phyloP scores from a whole-genome alignment of 2,113 vertebrate genomes.

The Myotis lucifugus region DNA sequence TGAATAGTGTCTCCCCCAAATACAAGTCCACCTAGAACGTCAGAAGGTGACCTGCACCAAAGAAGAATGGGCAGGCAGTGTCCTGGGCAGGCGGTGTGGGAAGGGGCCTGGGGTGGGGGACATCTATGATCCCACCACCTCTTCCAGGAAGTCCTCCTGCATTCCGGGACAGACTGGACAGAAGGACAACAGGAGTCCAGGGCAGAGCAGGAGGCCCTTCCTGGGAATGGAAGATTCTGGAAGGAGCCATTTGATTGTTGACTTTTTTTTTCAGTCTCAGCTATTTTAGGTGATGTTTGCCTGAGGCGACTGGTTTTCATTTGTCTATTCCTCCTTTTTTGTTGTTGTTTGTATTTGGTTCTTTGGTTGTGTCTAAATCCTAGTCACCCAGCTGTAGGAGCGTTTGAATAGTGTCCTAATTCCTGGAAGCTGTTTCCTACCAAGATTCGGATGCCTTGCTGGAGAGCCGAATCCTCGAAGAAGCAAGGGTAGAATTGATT shows the following conservation, averaged over 20 bases:
- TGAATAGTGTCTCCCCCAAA: background rate
- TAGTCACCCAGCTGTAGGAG: background rate
- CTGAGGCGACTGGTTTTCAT: background rate
- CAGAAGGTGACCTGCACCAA: background rate
- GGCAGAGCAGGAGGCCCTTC: background rate
- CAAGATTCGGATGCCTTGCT: constrained; percentile 46
- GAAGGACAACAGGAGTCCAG: background rate
- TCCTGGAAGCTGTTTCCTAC: constrained; percentile 75
- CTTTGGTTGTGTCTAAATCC: background rate
- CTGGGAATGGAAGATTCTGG: background rate
- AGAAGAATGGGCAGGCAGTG: no score
- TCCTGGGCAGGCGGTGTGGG: rapidly evolving
- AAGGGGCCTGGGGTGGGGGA: rapidly evolving
- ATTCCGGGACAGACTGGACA: background rate
- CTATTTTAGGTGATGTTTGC: constrained; percentile 9
- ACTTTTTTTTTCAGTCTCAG: background rate
- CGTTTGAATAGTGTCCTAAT: constrained; percentile 7
- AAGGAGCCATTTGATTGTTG: background rate
- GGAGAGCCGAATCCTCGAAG: constrained; percentile 71
- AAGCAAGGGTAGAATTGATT: constrained; percentile 75
- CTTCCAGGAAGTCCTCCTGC: background rate
- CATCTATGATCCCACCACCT: no score
- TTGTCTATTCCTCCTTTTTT: background rate
- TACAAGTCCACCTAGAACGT: background rate
- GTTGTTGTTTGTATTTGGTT: background rate